Percentiles rank a stretch among this genome's conserved stretches.
These are phyloP conservation scores for Monarcha castaneiventris DNA, from an alignment of 2,113 vertebrate genomes.

Conservation along the genomic window DNA sequence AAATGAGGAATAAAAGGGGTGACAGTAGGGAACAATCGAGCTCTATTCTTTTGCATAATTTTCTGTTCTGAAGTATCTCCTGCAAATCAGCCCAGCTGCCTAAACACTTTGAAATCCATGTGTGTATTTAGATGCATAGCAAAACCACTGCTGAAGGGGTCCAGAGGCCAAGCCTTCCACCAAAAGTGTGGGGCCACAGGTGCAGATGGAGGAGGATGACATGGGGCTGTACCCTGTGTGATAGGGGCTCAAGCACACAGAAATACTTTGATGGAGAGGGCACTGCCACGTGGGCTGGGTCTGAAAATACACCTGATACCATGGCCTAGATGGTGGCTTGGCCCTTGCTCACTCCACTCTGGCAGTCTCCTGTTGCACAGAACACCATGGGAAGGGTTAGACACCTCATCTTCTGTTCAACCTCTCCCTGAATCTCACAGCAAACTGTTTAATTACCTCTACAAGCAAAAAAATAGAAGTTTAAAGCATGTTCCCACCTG, in stretches of 20 bases:
- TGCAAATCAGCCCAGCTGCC: neutral
- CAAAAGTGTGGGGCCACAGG: neutral
- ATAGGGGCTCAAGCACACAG: neutral
- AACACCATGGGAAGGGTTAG: neutral
- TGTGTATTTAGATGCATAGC: neutral
- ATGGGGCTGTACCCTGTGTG: fast-evolving
- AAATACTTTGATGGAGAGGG: neutral
- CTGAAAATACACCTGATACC: neutral
- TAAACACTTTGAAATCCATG: neutral
- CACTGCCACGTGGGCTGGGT: neutral
- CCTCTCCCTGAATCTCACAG: neutral
- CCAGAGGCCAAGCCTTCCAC: neutral
- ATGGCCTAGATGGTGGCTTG: neutral
- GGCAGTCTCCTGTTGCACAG: neutral
- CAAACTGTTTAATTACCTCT: neutral
- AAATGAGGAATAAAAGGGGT: neutral
- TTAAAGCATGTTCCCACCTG: neutral
- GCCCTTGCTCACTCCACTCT: neutral
- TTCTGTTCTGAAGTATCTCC: neutral
- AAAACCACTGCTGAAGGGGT: neutral
- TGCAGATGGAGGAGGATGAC: neutral
- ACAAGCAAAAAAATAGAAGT: neutral
- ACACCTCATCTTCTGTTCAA: neutral
- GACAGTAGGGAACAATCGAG: neutral
- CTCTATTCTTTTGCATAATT: neutral